These are phyloP conservation scores for Tachina lurida DNA, from an alignment of 2,888 invertebrate genomes.

Conservation along the genomic window DNA sequence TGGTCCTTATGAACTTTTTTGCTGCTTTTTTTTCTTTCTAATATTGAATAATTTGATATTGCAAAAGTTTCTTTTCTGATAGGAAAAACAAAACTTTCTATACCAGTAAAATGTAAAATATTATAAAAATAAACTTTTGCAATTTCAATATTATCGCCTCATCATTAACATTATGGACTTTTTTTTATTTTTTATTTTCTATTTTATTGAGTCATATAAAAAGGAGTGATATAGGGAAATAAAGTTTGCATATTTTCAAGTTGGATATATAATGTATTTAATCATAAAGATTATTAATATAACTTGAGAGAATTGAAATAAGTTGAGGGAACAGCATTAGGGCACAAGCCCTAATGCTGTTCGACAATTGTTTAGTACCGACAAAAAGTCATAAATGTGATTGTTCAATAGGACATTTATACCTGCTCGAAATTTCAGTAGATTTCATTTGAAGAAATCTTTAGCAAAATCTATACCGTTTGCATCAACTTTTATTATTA, in stretches of 20 bases:
- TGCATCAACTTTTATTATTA: no score
- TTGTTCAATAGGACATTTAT: no score
- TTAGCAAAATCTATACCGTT: no score
- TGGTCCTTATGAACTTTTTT: constrained; percentile 47
- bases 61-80: constrained; percentile 45
- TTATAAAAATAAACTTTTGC: constrained; percentile 76
- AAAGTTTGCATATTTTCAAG: not conserved
- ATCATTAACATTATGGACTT: constrained; percentile 77
- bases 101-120: constrained; percentile 59
- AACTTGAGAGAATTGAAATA: not conserved
- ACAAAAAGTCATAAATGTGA: no score
- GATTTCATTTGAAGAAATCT: no score
- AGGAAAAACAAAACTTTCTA: constrained; percentile 35
- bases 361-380: not conserved
- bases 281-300: not conserved
- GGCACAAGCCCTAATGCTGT: not conserved
- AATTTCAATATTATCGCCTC: constrained; percentile 79
- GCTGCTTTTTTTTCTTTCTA: not conserved
- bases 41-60: constrained; percentile 47
- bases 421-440: no score
- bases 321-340: not conserved
- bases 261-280: not conserved
- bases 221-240: constrained; percentile 32
- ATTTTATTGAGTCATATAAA: constrained; percentile 9
- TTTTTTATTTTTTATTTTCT: constrained; percentile 8